Evolutionary conservation across 2,797 vertebrate species (phyloP), one percentile per base, ranked within the genome.

Genomic region (Leptoclinus maculatus): DNA sequence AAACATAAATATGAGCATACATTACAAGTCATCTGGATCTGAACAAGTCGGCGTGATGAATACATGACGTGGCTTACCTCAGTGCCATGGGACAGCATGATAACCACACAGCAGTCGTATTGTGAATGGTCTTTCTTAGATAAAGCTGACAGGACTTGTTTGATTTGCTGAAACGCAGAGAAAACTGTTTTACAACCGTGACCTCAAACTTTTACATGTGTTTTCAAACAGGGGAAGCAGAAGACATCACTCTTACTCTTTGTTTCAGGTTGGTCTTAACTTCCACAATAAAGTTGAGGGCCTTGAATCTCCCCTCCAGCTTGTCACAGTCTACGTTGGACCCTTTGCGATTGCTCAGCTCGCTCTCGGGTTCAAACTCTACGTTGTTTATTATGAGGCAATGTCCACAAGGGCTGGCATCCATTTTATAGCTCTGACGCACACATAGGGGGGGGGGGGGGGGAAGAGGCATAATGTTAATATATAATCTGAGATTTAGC

Each of bases 341-440:
- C 41, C 98, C 98, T 0, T 0, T 54, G 7, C 98, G 96, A 7
- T 79, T 21, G 0, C n/a, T 85, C 27, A 97, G 94, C 0, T 47
- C 8, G 0, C 93, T 94, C 8, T 64, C 16, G 0, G 17, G 25
- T 2, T 88, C 78, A 93, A 99, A 99, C 45, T 90, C 93, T 72
- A 97, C 89, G 0, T 99, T 99, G 93, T 99, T 99, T 93, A 99
- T 94, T 82, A 99, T 97, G 74, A 99, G 94, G 86, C 98, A 99
- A 80, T 86, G 72, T 36, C 98, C 98, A 0, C 97, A 97, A 0
- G 97, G 98, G 47, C 90, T 93, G 0, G 94, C 89, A 1, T 95
- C 95, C 95, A 99, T 95, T 85, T 94, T 86, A 3, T 99, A 99
- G 2, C 69, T 89, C 97, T 99, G 88, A 27, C 19, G 62, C 34